Percentiles rank a stretch among this genome's conserved stretches.
Evolutionary conservation across 2,888 invertebrate species (phyloP).

Genomic region (Tyria jacobaeae): DNA sequence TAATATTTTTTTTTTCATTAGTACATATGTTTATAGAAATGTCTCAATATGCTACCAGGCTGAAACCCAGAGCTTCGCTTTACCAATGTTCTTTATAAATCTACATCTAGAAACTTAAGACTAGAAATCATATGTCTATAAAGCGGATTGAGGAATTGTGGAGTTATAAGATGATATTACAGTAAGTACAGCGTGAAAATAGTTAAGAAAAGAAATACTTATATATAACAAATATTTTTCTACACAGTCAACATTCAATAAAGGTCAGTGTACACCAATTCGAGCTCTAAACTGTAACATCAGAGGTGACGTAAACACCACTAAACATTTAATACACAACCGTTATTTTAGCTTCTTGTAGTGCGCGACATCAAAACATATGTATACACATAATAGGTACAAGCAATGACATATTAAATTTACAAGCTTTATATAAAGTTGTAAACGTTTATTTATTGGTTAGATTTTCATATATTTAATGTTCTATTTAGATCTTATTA

Average conservation of each 20-base stretch:
- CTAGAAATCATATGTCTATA: too few species aligned
- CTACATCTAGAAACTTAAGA: too few species aligned
- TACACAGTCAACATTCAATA: conserved; percentile 66
- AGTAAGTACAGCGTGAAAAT: not conserved
- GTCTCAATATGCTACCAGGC: too few species aligned
- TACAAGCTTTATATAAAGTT: conserved; percentile 48
- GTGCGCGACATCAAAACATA: conserved; percentile 28
- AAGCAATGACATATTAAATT: conserved; percentile 36
- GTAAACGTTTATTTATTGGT: conserved; percentile 35
- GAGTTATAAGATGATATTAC: too few species aligned
- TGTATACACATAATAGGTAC: conserved; percentile 22
- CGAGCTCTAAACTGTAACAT: conserved; percentile 48
- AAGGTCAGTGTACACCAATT: conserved; percentile 51
- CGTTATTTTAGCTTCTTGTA: conserved; percentile 63
- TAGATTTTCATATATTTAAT: conserved; percentile 25
- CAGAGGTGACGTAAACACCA: conserved; percentile 45
- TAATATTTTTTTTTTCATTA: conserved; percentile 30
- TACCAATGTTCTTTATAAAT: too few species aligned
- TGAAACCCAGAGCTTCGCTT: too few species aligned
- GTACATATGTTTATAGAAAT: conserved; percentile 11
- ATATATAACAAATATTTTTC: conserved; percentile 45
- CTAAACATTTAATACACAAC: conserved; percentile 73
- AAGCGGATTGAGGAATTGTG: too few species aligned
- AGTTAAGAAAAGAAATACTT: conserved; percentile 37
- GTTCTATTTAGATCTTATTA: not conserved